These are phyloP conservation scores for Dicrostonyx torquatus DNA, from an alignment of 2,797 vertebrate genomes.

Conservation along the genomic window DNA sequence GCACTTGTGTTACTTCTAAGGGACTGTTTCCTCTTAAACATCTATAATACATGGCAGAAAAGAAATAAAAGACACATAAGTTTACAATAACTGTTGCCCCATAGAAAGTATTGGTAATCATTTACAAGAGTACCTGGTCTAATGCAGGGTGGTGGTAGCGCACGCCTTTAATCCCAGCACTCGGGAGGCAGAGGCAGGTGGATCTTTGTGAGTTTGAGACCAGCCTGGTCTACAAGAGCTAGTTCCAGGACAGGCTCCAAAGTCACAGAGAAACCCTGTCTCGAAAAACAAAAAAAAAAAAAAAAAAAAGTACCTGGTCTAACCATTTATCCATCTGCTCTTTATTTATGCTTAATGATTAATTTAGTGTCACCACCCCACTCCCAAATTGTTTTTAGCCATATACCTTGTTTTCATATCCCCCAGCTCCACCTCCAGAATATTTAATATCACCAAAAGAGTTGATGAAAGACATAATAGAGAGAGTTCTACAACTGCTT, in stretches of 20 bases:
- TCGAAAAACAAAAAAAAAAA: too few relatives aligned
- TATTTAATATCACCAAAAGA: slow-evolving; percentile 7
- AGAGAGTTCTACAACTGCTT: not conserved
- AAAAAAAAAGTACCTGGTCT: not conserved
- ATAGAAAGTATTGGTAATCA: not conserved
- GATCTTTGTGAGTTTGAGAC: too few relatives aligned
- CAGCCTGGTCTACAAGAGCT: too few relatives aligned
- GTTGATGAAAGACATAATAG: not conserved
- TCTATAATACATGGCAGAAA: not conserved
- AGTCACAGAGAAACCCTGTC: too few relatives aligned
- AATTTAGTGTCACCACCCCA: not conserved
- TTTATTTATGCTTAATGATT: slow-evolving; percentile 49
- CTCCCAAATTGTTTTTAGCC: slow-evolving; percentile 11
- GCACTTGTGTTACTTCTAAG: slow-evolving; percentile 2
- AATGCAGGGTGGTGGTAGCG: too few relatives aligned
- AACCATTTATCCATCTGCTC: not conserved
- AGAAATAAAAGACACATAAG: not conserved
- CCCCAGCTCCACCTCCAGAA: not conserved
- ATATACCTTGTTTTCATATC: not conserved
- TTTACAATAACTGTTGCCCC: not conserved
- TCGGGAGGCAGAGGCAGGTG: too few relatives aligned
- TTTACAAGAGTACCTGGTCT: slow-evolving; percentile 16
- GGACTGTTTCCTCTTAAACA: not conserved
- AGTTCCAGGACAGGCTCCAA: too few relatives aligned
- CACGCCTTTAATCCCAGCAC: too few relatives aligned